Conservation (phyloP, 2,113 vertebrate genomes). For the Trogon surrucura region DNA sequence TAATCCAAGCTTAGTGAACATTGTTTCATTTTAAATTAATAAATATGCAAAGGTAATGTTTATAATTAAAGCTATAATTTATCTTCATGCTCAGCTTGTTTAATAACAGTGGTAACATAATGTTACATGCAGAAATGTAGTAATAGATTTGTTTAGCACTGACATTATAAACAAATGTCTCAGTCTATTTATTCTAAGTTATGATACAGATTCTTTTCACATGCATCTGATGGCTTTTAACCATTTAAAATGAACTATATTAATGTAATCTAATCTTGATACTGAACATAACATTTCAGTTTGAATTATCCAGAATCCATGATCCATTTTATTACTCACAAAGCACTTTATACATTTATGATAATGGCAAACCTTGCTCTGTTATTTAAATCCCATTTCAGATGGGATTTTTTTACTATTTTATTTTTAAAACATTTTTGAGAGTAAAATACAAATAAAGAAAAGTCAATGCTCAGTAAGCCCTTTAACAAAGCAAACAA, state of each 20-base stretch:
- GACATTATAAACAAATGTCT: slow-evolving; percentile 87
- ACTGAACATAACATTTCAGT: slow-evolving; percentile 87
- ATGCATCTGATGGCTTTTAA: slow-evolving; percentile 85
- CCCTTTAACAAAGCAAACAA: slow-evolving; percentile 86
- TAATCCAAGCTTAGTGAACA: slow-evolving; percentile 78
- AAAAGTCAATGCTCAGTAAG: slow-evolving; percentile 80
- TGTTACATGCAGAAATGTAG: slow-evolving; percentile 77
- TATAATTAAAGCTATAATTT: slow-evolving; percentile 84
- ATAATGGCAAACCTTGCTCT: slow-evolving; percentile 82
- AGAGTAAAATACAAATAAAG: slow-evolving; percentile 83
- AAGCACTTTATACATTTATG: slow-evolving; percentile 85
- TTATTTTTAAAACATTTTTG: slow-evolving; percentile 78
- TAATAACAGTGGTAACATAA: slow-evolving; percentile 80
- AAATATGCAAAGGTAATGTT: slow-evolving; percentile 80
- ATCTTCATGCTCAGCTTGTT: slow-evolving; percentile 79
- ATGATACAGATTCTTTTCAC: slow-evolving; percentile 83
- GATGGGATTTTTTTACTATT: slow-evolving; percentile 75
- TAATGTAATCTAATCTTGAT: slow-evolving; percentile 87
- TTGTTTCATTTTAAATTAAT: slow-evolving; percentile 79
- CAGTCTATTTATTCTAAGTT: slow-evolving; percentile 88
- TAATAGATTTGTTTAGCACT: slow-evolving; percentile 85
- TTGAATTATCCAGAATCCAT: slow-evolving; percentile 87
- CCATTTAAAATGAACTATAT: slow-evolving; percentile 86
- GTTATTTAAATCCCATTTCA: slow-evolving; percentile 86
- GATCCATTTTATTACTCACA: slow-evolving; percentile 87